phyloP scores from a whole-genome alignment of 2,888 invertebrate species.

The Theristus sp. region DNA sequence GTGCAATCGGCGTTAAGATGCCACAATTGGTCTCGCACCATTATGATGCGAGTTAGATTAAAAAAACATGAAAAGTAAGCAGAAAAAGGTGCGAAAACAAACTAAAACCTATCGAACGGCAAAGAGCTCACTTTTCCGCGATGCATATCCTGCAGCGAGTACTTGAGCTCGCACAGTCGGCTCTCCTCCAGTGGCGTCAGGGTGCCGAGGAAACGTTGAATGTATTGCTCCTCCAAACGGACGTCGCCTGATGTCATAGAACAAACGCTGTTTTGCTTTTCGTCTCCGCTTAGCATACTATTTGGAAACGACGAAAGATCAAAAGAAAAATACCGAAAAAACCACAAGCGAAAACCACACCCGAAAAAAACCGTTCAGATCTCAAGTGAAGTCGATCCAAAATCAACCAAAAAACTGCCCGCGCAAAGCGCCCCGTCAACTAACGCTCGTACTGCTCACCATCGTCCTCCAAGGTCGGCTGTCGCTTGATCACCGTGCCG shows the following conservation, averaged over 20 bases:
- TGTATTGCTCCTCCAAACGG: constrained; percentile 69
- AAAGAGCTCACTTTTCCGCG: constrained; percentile 46
- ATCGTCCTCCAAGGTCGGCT: neutral
- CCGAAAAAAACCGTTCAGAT: neutral
- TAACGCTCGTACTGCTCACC: neutral
- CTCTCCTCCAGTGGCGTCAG: constrained; percentile 75
- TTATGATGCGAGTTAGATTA: no score
- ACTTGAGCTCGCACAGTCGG: constrained; percentile 61
- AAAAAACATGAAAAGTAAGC: no score
- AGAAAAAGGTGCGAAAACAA: no score
- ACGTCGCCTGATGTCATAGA: constrained; percentile 18
- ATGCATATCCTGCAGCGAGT: constrained; percentile 56
- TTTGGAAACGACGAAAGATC: neutral
- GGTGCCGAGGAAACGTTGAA: constrained; percentile 67
- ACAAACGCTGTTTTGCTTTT: no score
- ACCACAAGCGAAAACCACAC: neutral
- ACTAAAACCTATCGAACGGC: neutral
- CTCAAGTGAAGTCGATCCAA: neutral
- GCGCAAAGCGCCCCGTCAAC: no score
- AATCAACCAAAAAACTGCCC: neutral
- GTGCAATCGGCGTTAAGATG: no score
- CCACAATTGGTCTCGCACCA: no score
- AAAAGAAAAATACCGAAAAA: neutral
- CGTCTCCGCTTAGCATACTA: neutral
- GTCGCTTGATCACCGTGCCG: neutral